Evolutionary conservation across 2,113 vertebrate species (phyloP), one percentile per base, ranked within the genome.

Genomic region (Eurypyga helias): DNA sequence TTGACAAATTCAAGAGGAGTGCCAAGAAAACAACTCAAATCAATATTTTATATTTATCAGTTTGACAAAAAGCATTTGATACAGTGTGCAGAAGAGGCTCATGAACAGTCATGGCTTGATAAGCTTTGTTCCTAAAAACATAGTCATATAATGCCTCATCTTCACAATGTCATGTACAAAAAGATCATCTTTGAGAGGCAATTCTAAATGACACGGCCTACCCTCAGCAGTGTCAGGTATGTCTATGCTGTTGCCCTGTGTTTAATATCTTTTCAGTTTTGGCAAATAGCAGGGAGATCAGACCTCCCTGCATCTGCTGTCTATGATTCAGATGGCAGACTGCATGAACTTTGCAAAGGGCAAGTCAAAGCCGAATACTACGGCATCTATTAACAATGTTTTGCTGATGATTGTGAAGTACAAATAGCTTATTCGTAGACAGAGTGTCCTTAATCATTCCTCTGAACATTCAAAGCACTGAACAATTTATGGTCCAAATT

Each of bases 1-100:
- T 41, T 96, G 83, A 97, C 28, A 87, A 97, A 95, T 90, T 93
- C 88, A 91, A 77, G 83, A 97, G 87, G 66, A 64, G 75, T 96
- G 96, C 82, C 82, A 96, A 91, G 86, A 88, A 97, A 72, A 89
- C 38, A 96, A 62, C 83, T 92, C 41, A 90, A 94, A 93, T 94
- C 96, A 91, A 93, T 95, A 93, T 92, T 51, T 96, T 60, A 54
- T 93, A 95, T 95, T 97, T 97, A 96, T 97, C 93, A 97, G 55
- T 57, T 93, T 96, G 96, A 96, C 78, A 95, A 88, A 96, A 96
- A 83, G 10, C 71, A 89, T 94, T 84, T 89, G 80, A 93, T n/a
- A 87, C 91, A 73, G 52, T 33, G 29, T 54, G 70, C 29, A 80
- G 55, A 77, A 70, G 33, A 90, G 17, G 19, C 43, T 95, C 55